These are phyloP conservation scores for Tryphoninae sp. DNA, from an alignment of 2,888 invertebrate genomes.

Conservation along the genomic window DNA sequence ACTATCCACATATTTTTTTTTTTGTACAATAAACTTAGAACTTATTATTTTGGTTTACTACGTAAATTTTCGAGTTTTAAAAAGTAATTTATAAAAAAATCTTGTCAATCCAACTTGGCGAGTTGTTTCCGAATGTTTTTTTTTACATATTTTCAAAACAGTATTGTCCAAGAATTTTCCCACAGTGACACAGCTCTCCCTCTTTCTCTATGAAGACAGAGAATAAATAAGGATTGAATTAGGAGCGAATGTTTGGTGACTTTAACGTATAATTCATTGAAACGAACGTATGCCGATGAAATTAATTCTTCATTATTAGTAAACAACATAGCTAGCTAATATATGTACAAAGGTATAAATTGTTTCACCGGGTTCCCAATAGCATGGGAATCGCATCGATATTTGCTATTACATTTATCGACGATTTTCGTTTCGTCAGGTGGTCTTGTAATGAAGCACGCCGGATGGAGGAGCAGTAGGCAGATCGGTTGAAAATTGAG, in stretches of 20 bases:
- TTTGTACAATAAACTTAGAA: too few species aligned
- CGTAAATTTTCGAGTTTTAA: too few species aligned
- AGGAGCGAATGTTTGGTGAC: background rate
- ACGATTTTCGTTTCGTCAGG: slow-evolving; percentile 63
- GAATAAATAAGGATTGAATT: background rate
- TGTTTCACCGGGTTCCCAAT: slow-evolving; percentile 25
- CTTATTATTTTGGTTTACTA: too few species aligned
- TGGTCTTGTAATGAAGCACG: slow-evolving; percentile 76
- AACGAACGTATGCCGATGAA: slow-evolving; percentile 16
- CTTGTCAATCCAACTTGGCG: too few species aligned
- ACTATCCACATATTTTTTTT: too few species aligned
- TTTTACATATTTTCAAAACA: too few species aligned
- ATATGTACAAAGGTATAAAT: slow-evolving; percentile 65
- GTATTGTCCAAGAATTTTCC: too few species aligned
- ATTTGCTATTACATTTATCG: slow-evolving; percentile 32
- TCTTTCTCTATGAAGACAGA: too few species aligned
- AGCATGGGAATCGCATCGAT: slow-evolving; percentile 15
- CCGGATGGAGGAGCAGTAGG: slow-evolving; percentile 69
- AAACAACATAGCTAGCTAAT: slow-evolving; percentile 60
- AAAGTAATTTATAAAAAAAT: too few species aligned
- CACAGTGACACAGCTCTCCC: too few species aligned
- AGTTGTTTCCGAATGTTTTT: too few species aligned
- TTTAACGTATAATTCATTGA: slow-evolving; percentile 10
- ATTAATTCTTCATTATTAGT: slow-evolving; percentile 57
- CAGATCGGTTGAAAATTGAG: slow-evolving; percentile 74